Evolutionary conservation across 2,888 invertebrate species (phyloP), one percentile per base, ranked within the genome.

Genomic region (Drosophila lacicola): DNA sequence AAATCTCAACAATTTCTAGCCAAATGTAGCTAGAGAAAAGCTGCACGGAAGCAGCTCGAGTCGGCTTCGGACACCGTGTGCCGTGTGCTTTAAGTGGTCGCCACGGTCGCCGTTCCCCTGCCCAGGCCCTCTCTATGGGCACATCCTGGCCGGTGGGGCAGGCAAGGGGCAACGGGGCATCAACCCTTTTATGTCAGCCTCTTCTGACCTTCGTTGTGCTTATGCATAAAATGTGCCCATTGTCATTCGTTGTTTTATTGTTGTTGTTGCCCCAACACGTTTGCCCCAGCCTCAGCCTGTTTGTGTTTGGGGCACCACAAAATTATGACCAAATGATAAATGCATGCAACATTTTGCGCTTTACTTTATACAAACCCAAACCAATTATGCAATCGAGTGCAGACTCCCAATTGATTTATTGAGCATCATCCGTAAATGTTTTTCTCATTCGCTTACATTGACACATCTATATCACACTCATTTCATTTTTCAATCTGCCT

Each of bases 121-220:
- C 25, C 3, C 37, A 39, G 10, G 17, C 33, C 39, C 53, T n/a
- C n/a, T n/a, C n/a, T n/a, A n/a, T n/a, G n/a, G 56, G 41, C 50
- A 34, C 29, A 50, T 17, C 67, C 47, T 37, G 34, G 33, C 19
- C 54, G 11, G 21, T 11, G 34, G 11, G 34, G 8, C 42, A 36
- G 21, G 49, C 9, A 11, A 10, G 13, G 19, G 49, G 17, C 45
- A 56, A 10, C 36, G 53, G 21, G 21, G 5, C 41, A 17, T 34
- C 36, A 70, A 67, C 74, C 78, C 58, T 70, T 70, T 72, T 49
- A 60, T 69, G 70, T 57, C 67, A 67, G 66, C 64, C 45, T 33
- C 61, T 55, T 60, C 47, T 84, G 85, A 81, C 88, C 82, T 84
- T 82, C 73, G 61, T 29, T 41, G 66, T 73, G 82, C 68, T 81